Percentiles rank a stretch among this genome's conserved stretches.
phyloP scores from a whole-genome alignment of 2,888 invertebrate species.

The Heliconius sara region DNA sequence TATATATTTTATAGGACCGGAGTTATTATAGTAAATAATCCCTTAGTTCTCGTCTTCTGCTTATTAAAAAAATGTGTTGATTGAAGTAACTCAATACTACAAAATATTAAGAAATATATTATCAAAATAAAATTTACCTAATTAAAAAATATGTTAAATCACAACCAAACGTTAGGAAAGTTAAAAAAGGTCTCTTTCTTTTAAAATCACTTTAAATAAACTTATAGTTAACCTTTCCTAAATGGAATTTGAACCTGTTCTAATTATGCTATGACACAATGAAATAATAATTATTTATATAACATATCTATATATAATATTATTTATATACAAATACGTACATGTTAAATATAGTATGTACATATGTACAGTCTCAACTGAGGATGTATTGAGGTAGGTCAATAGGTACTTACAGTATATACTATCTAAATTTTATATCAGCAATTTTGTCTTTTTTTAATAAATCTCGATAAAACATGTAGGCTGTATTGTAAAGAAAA shows the following conservation, averaged over 20 bases:
- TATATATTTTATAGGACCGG: too few relatives aligned
- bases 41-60: too few relatives aligned
- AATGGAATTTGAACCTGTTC: background rate
- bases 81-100: too few relatives aligned
- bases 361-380: background rate
- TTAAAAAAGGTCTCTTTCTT: too few relatives aligned
- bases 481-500: background rate
- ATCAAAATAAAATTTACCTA: background rate
- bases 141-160: background rate
- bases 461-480: background rate
- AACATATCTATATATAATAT: background rate
- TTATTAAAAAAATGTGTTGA: too few relatives aligned
- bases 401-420: background rate
- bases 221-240: background rate
- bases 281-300: background rate
- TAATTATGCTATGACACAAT: background rate
- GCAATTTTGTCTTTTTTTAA: background rate
- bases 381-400: constrained; percentile 7
- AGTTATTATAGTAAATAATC: too few relatives aligned
- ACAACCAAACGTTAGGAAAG: background rate
- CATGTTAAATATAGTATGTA: background rate
- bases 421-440: background rate
- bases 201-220: too few relatives aligned
- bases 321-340: background rate
- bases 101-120: too few relatives aligned